phyloP scores from a whole-genome alignment of 2,797 vertebrate species.

The Rhinella marina region DNA sequence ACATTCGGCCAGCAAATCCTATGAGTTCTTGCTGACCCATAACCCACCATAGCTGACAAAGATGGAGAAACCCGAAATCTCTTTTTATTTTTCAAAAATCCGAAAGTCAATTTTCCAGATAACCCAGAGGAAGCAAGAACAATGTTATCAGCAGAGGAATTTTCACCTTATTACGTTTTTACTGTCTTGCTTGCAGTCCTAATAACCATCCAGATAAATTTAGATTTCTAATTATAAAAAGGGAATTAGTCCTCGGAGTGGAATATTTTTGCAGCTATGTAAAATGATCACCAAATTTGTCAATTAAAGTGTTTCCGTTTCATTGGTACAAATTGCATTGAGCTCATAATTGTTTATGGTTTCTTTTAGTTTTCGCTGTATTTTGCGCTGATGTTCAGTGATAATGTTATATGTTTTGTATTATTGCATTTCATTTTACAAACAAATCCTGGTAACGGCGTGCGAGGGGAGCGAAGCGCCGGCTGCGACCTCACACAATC shows the following conservation, averaged over 20 bases:
- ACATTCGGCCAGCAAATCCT: background rate
- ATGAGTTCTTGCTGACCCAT: background rate
- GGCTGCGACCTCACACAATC: background rate
- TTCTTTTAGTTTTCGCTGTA: constrained; percentile 22
- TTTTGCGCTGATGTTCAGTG: constrained; percentile 16
- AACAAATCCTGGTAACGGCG: constrained; percentile 20
- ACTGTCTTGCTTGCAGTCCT: background rate
- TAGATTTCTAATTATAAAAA: constrained; percentile 51
- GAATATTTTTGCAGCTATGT: constrained; percentile 30
- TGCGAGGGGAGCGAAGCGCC: constrained; percentile 5
- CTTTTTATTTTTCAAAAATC: background rate
- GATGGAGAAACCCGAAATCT: too few species aligned
- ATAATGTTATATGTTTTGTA: constrained; percentile 22
- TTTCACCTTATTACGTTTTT: background rate
- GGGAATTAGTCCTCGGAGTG: constrained; percentile 30
- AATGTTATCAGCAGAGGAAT: background rate
- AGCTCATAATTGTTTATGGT: constrained; percentile 11
- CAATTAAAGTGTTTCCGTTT: constrained; percentile 43
- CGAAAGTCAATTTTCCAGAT: background rate
- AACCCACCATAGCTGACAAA: background rate
- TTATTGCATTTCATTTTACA: constrained; percentile 43
- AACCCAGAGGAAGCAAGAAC: background rate
- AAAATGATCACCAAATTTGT: constrained; percentile 38
- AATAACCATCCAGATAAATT: constrained; percentile 52
- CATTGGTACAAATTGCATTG: constrained; percentile 26